Evolutionary conservation across 2,888 invertebrate genomes (phyloP).

Genomic region (Andricus quercusramuli): DNA sequence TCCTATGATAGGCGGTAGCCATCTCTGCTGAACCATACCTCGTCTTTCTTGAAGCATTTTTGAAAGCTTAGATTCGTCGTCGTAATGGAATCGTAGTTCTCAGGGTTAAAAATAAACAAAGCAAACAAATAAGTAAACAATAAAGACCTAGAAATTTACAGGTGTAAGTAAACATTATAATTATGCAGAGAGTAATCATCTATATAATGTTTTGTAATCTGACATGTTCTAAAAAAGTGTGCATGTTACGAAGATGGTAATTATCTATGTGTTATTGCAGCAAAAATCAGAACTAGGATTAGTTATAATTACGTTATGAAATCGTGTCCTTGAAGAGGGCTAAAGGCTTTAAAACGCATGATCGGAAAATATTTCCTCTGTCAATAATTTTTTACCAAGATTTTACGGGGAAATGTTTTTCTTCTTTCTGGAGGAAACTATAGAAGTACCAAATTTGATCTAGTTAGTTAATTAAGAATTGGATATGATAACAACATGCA

Average conservation of each 20-base stretch:
- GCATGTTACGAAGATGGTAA: conserved; percentile 46
- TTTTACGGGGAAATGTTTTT: background rate
- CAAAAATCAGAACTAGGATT: conserved; percentile 18
- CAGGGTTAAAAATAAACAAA: conserved; percentile 70
- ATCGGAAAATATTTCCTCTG: background rate
- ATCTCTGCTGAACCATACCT: background rate
- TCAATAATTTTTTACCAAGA: background rate
- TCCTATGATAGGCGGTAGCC: background rate
- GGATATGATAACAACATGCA: no score
- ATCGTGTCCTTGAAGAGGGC: background rate
- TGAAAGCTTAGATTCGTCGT: conserved; percentile 66
- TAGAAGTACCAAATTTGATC: no score
- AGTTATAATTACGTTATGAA: background rate
- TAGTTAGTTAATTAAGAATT: no score
- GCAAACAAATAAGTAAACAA: conserved; percentile 61
- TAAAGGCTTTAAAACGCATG: background rate
- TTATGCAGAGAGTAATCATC: conserved; percentile 21
- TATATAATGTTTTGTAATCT: background rate
- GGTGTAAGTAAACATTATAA: conserved; percentile 60
- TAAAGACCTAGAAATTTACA: conserved; percentile 64
- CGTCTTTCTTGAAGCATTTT: conserved; percentile 42
- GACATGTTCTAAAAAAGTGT: conserved; percentile 44
- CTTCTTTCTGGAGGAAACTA: background rate
- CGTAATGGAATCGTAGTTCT: conserved; percentile 72
- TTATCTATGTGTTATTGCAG: conserved; percentile 44